These are phyloP conservation scores for Onthophagus sagittarius DNA, from an alignment of 2,888 invertebrate species.

Conservation along the genomic window DNA sequence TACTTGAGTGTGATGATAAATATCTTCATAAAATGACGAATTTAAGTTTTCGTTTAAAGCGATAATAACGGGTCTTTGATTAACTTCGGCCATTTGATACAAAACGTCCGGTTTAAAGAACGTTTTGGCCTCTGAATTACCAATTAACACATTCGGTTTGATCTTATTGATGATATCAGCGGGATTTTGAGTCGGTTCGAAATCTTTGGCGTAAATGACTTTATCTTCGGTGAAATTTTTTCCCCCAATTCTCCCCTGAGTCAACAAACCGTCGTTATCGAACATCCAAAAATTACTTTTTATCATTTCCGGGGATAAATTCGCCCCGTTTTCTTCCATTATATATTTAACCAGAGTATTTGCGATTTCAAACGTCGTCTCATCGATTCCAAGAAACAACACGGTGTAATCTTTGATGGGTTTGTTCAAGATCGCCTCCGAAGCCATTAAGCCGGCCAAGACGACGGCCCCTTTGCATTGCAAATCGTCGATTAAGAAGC, in stretches of 20 bases:
- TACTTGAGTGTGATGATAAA: constrained; percentile 83
- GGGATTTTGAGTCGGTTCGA: constrained; percentile 71
- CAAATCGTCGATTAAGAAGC: constrained; percentile 99
- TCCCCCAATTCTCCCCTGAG: constrained; percentile 79
- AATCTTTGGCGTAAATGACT: constrained; percentile 73
- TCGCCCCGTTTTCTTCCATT: no score
- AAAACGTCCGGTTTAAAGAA: constrained; percentile 91
- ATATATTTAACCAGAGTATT: constrained; percentile 80
- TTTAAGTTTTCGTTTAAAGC: constrained; percentile 95
- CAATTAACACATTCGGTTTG: constrained; percentile 89
- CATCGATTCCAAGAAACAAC: constrained; percentile 96
- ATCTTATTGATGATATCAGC: constrained; percentile 74
- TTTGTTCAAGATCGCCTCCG: constrained; percentile 78
- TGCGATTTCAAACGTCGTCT: constrained; percentile 76
- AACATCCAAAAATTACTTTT: constrained; percentile 84
- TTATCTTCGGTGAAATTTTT: constrained; percentile 74
- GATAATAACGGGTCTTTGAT: constrained; percentile 89
- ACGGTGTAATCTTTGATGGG: constrained; percentile 79
- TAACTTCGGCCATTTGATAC: constrained; percentile 77
- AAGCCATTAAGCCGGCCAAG: constrained; percentile 87
- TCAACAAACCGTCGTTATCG: constrained; percentile 92
- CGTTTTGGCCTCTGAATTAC: constrained; percentile 89
- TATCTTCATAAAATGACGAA: constrained; percentile 94
- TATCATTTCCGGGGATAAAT: no score
- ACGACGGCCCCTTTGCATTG: constrained; percentile 97